Evolutionary conservation across 2,888 invertebrate genomes (phyloP), one percentile per base, ranked within the genome.

Genomic region (Rutpela maculata): DNA sequence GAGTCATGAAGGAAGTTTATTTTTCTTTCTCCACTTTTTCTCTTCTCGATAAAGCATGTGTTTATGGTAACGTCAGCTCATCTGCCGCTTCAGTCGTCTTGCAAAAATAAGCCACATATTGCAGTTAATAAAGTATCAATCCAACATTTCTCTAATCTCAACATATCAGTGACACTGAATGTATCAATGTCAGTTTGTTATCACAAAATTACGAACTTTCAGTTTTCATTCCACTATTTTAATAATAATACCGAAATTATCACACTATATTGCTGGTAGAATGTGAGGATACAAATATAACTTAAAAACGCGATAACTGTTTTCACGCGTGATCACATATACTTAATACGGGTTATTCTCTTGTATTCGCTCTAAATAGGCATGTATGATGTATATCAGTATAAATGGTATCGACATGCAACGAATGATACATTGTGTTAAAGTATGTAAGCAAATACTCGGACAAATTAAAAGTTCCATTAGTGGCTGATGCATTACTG

Each of bases 291-390:
- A 1, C 15, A 43, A 15, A 43, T 15, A 50, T 5, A 50, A 50
- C 50, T 6, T n/a, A 4, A 50, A 17, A n/a, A n/a, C 50, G 15
- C n/a, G 50, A n/a, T n/a, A 15, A 50, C n/a, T 50, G 6, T 50
- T 43, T 50, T 50, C 50, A 50, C n/a, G 50, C n/a, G n/a, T n/a
- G 50, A 50, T 50, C n/a, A 50, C n/a, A 50, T n/a, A n/a, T n/a
- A 26, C 22, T 4, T 26, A 50, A 50, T n/a, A 50, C 6, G 1
- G 0, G n/a, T 50, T 50, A 50, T 50, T 50, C n/a, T n/a, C n/a
- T 50, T 50, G n/a, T 50, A 50, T 50, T 50, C n/a, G n/a, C 50
- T 50, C 50, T 50, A 50, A 50, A 50, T n/a, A 50, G 5, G 15
- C 50, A 6, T 50, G 50, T n/a, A 50, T 50, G 50, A 50, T 50